Base-by-base conservation (phyloP, 64 coral and sea anemone genomes). In the Orbicella faveolata region DNA sequence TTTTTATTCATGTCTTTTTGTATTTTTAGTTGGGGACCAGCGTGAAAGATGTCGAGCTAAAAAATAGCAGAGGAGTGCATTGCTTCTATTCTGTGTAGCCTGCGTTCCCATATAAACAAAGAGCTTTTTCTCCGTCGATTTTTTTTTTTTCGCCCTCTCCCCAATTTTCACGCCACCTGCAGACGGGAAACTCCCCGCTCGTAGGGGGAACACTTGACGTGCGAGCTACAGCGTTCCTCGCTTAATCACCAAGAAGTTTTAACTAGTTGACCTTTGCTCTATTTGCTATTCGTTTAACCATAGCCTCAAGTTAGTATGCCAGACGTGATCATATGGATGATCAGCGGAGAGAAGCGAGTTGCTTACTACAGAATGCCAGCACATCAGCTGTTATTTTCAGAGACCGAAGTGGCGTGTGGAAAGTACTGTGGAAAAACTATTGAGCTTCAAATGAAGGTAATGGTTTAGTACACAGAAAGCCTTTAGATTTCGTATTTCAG, bases 311-410 rank as follows among this genome's bases (percentile, higher is more conserved):
- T 90, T 6, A 90, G 88, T 61, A 84, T 96, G 68, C 95, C 95
- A 19, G 95, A 96, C 52, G 84, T 96, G 52, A 93, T 96, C 9
- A 91, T 97, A 18, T 97, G 95, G 95, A 97, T 97, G 95, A 52
- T 97, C 59, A 94, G 92, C 17, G 95, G 95, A 12, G 74, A 30
- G 7, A 93, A 87, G 52, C 92, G 95, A 81, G 90, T 97, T 2
- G 95, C 92, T 34, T 97, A 97, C 75, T 79, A 91, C 83, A 93
- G 95, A 23, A 76, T 97, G 87, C 92, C 95, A 21, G 88, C 92
- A 0, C 75, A 90, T 36, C 20, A 79, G 19, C 67, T 97, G 55
- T 74, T 97, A 61, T 97, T 90, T 52, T 97, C 95, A 48, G 75
- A 89, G 4, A 83, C 89, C 65, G 77, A 86, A 73, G 84, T 91